Base-by-base conservation (phyloP, 2,113 vertebrate genomes). In the Oryzias woworae region DNA sequence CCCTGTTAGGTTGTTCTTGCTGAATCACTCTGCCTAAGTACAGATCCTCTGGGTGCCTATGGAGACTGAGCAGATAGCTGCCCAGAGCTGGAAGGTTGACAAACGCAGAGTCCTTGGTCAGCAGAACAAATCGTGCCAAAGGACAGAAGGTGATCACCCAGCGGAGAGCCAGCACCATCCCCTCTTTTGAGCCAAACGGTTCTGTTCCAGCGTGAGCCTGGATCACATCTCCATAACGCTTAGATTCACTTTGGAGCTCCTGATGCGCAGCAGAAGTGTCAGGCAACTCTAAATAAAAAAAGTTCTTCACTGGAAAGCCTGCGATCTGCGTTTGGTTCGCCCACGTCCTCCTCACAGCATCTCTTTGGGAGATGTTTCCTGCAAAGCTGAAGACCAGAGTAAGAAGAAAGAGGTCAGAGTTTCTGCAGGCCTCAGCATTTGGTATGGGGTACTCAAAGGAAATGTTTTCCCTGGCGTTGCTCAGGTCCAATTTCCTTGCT, bases 111-210 rank as follows among this genome's bases (percentile, higher is more conserved):
- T 98, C 93, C 0, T 94, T 85, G 1, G 92, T 66, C 74, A 95
- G 89, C 1, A 98, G 88, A 44, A 97, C 80, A 43, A 95, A 98
- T 4, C 89, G 91, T 3, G 93, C 93, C 0, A 67, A 82, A 26
- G 96, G 91, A 57, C 96, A 98, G 82, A 94, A 95, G 0, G 93
- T 73, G 60, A 96, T 84, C 1, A 89, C 74, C 96, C 96, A 98
- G 43, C 92, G 92, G 18, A 90, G 58, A 0, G 91, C 92, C 77
- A 92, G 70, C 36, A 93, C 15, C 14, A 90, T 80, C 78, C 92
- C 94, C 17, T 92, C 85, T 0, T 89, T 94, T 60, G 90, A 86
- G 0, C 85, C 92, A 15, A 81, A 89, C 1, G 82, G 85, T 22
- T 95, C 94, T 0, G 88, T 61, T 77, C 92, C 91, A 0, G 71